Evolutionary conservation across 2,888 invertebrate species (phyloP).

Genomic region (Sphaeridia pumilis): DNA sequence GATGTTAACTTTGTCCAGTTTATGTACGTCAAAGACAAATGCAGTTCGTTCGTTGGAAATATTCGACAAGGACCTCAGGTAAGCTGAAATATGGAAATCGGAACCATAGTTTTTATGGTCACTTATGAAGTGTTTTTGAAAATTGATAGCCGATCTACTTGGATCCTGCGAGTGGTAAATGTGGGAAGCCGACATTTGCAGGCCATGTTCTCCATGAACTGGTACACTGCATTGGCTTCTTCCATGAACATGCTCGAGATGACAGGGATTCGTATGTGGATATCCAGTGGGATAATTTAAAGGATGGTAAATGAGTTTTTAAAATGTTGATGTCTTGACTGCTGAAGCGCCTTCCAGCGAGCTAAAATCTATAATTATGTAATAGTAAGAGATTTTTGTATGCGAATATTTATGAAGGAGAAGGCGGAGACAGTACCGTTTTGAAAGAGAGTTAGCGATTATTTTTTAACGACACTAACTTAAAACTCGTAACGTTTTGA

Average conservation of each 20-base stretch:
- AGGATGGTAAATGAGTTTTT: conserved; percentile 15
- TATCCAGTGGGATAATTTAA: conserved; percentile 26
- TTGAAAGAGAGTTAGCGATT: too few relatives aligned
- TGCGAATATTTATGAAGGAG: too few relatives aligned
- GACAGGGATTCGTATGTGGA: conserved; percentile 27
- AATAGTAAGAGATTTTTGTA: not conserved
- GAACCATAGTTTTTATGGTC: not conserved
- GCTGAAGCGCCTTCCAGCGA: too few relatives aligned
- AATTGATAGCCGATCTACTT: conserved; percentile 23
- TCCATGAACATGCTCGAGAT: conserved; percentile 31
- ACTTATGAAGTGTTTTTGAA: not conserved
- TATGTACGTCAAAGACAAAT: conserved; percentile 21
- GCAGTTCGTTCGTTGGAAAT: conserved; percentile 30
- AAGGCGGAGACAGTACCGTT: too few relatives aligned
- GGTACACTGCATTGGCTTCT: conserved; percentile 29
- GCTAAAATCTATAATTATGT: too few relatives aligned
- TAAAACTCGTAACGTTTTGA: too few relatives aligned
- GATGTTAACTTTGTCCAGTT: conserved; percentile 28
- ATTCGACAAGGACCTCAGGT: conserved; percentile 28
- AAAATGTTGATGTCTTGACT: too few relatives aligned
- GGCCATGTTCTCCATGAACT: conserved; percentile 29
- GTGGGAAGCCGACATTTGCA: conserved; percentile 27
- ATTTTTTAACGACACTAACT: too few relatives aligned
- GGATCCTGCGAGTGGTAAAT: conserved; percentile 25
- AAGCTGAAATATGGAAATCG: not conserved